These are phyloP conservation scores for Argyresthia albistria DNA, from an alignment of 2,888 invertebrate species.

Conservation along the genomic window DNA sequence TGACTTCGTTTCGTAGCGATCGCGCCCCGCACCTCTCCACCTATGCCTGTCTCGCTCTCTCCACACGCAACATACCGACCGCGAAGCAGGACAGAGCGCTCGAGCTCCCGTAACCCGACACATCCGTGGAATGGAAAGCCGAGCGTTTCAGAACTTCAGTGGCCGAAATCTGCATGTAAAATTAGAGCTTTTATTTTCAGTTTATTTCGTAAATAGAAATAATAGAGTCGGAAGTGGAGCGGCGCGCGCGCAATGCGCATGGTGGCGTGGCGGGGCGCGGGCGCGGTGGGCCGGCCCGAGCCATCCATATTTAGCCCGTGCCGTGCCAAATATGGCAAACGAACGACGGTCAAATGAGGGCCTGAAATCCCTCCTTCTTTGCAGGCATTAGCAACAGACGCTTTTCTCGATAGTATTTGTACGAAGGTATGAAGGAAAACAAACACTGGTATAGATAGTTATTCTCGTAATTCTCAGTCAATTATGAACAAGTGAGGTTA, in stretches of 20 bases:
- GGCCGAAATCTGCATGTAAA: slow-evolving; percentile 67
- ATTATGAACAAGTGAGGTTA: too few relatives aligned
- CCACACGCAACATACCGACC: slow-evolving; percentile 20
- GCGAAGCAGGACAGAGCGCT: slow-evolving; percentile 40
- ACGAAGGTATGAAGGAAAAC: too few relatives aligned
- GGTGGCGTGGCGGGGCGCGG: slow-evolving; percentile 46
- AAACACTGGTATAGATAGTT: too few relatives aligned
- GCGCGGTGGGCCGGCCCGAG: slow-evolving; percentile 79
- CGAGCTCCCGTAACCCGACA: slow-evolving; percentile 63
- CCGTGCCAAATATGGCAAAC: slow-evolving; percentile 86
- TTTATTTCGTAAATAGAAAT: slow-evolving; percentile 73
- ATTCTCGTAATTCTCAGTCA: too few relatives aligned
- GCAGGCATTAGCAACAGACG: slow-evolving; percentile 40
- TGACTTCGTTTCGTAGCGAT: slow-evolving; percentile 65
- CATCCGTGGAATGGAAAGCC: slow-evolving; percentile 57
- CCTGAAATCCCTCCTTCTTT: slow-evolving; percentile 82
- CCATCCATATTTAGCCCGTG: slow-evolving; percentile 89
- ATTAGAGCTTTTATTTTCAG: slow-evolving; percentile 68
- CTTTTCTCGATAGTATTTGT: slow-evolving; percentile 45
- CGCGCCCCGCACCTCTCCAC: slow-evolving; percentile 42
- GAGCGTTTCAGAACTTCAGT: slow-evolving; percentile 63
- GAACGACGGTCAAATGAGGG: slow-evolving; percentile 84
- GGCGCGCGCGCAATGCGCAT: slow-evolving; percentile 26
- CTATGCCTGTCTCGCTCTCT: slow-evolving; percentile 50
- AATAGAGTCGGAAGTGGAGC: slow-evolving; percentile 68